These are phyloP conservation scores for Liparis tanakae DNA, from an alignment of 2,797 vertebrate species.

Conservation along the genomic window DNA sequence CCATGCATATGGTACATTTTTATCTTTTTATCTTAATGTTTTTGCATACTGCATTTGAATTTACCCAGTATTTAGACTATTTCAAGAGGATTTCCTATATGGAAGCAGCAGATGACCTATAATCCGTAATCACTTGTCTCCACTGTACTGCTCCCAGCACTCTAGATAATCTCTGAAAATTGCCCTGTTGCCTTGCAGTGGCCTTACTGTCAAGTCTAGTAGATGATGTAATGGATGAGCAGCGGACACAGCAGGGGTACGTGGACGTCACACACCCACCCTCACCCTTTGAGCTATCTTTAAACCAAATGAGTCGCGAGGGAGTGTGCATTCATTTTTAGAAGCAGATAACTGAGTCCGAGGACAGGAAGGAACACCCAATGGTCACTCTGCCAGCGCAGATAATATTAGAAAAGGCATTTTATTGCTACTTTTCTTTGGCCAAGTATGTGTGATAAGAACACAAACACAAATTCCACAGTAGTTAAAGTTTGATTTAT, in stretches of 20 bases:
- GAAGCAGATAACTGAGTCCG: constrained; percentile 67
- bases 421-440: not conserved
- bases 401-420: constrained; percentile 35
- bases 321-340: constrained; percentile 71
- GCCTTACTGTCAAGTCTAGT: constrained; percentile 63
- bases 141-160: constrained; percentile 23
- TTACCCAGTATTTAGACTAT: not conserved
- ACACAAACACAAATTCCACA: not conserved
- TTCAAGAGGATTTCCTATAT: constrained; percentile 23
- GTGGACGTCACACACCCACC: constrained; percentile 32
- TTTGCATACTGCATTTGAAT: constrained; percentile 5
- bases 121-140: constrained; percentile 56
- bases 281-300: constrained; percentile 70
- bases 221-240: constrained; percentile 64
- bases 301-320: constrained; percentile 64
- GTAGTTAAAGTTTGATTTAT: not conserved
- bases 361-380: constrained; percentile 56
- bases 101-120: constrained; percentile 35
- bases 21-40: not conserved
- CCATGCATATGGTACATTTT: not conserved
- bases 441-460: not conserved
- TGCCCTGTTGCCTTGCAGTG: constrained; percentile 45
- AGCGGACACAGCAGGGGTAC: constrained; percentile 11
- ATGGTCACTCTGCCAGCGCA: constrained; percentile 32
- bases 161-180: constrained; percentile 64